Base-by-base conservation (phyloP, 2,797 vertebrate species). In the Tarsius wallacei region DNA sequence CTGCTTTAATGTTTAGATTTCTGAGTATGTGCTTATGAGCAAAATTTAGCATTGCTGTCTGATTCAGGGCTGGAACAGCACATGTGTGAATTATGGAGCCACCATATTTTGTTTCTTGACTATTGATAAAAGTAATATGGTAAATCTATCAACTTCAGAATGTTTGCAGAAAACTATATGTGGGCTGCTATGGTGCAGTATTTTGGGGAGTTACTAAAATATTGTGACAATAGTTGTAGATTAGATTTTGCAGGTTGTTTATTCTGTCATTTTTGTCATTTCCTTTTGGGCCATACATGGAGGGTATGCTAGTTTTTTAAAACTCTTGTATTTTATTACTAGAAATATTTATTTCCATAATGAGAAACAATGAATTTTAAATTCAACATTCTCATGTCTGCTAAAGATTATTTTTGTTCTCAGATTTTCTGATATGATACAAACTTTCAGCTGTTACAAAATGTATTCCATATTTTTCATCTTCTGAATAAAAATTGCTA, bases 401-500 rank as follows among this genome's bases (percentile, higher is more conserved):
- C 28, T 87, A 70, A 97, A 91, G 96, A 96, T 80, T 94, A 57
- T 33, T 97, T 97, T 94, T 90, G 12, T 96, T 81, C 24, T 88
- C 6, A 87, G 66, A 61, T 78, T 83, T 76, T 96, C 87, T 97
- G 66, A 33, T 82, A 97, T 28, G n/a, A 49, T 83, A 16, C 0
- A 8, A 59, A 64, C 90, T 90, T 96, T 85, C 77, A 86, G 68
- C 93, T 93, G 64, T 76, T 85, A 74, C 33, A 93, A 94, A 97
- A 64, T 81, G 53, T 94, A 88, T 93, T 94, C 31, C 42, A 91
- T 6, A 57, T 94, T 90, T 95, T 96, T 89, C 26, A 80, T 96
- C 68, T 87, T 93, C 97, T 95, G 90, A 97, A 94, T 47, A 90
- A 89, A 98, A 96, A 71, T 87, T 94, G 33, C 84, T 97, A 90